Evolutionary conservation across 2,888 invertebrate genomes (phyloP).

Genomic region (Petrolisthes cinctipes): DNA sequence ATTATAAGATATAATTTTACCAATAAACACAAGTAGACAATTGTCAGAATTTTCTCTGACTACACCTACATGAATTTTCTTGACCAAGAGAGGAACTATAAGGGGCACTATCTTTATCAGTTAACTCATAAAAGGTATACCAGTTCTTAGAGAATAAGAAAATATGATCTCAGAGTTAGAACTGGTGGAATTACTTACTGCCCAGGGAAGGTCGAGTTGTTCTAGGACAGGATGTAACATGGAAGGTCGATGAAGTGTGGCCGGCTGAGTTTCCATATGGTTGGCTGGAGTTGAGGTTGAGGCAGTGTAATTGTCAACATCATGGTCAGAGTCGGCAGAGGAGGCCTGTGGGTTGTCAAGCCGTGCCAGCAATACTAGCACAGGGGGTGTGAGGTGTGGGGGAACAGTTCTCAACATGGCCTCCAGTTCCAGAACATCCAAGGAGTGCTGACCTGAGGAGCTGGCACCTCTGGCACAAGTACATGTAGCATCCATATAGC

Average conservation of each 20-base stretch:
- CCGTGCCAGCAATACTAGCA: conserved; percentile 53
- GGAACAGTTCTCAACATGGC: conserved; percentile 62
- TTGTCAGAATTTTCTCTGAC: no score
- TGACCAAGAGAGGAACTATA: no score
- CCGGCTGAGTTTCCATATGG: background rate
- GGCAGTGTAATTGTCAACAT: conserved; percentile 24
- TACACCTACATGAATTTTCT: no score
- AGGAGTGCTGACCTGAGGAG: conserved; percentile 3
- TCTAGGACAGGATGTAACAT: conserved; percentile 41
- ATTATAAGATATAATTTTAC: no score
- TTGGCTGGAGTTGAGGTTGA: background rate
- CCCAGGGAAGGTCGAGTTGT: conserved; percentile 51
- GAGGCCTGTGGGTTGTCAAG: conserved; percentile 38
- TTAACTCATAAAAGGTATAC: no score
- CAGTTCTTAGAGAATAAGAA: no score
- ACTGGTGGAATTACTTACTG: conserved; percentile 35
- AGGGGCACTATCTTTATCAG: no score
- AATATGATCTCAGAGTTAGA: background rate
- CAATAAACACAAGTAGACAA: no score
- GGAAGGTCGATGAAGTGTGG: conserved; percentile 38
- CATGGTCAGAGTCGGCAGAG: conserved; percentile 18
- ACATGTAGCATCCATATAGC: conserved; percentile 62
- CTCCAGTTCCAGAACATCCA: conserved; percentile 51
- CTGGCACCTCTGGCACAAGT: conserved; percentile 26
- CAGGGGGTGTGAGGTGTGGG: conserved; percentile 43